These are phyloP conservation scores for Myotis brandtii DNA, from an alignment of 2,113 vertebrate species.

Conservation along the genomic window DNA sequence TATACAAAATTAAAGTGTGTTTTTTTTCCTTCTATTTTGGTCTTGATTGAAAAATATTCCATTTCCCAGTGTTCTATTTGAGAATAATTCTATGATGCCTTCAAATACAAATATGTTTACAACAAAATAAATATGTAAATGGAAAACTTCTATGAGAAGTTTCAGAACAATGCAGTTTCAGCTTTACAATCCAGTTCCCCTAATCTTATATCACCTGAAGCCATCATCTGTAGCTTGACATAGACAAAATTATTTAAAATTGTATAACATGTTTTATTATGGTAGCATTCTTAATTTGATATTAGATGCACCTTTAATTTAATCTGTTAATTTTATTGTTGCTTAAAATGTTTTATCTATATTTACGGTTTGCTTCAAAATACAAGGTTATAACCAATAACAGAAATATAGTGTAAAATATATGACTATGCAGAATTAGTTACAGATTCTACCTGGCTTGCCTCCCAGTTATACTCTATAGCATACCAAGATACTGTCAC, in stretches of 20 bases:
- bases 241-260: constrained; percentile 27
- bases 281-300: not conserved
- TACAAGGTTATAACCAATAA: not conserved
- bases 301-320: not conserved
- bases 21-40: not conserved
- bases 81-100: not conserved
- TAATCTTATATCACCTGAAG: not conserved
- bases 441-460: not conserved
- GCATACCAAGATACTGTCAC: not conserved
- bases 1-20: not conserved
- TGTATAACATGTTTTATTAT: not conserved
- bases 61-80: not conserved
- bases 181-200: not conserved
- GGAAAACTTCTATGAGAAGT: not conserved
- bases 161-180: not conserved
- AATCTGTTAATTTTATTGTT: not conserved
- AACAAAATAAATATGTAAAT: not conserved
- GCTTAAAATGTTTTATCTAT: not conserved
- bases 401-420: not conserved
- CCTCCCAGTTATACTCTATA: not conserved
- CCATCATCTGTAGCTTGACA: not conserved
- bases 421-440: not conserved
- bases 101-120: not conserved
- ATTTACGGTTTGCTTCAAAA: constrained; percentile 12
- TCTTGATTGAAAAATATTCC: not conserved